phyloP scores from a whole-genome alignment of 2,888 invertebrate species.

The Epirrita christyi region DNA sequence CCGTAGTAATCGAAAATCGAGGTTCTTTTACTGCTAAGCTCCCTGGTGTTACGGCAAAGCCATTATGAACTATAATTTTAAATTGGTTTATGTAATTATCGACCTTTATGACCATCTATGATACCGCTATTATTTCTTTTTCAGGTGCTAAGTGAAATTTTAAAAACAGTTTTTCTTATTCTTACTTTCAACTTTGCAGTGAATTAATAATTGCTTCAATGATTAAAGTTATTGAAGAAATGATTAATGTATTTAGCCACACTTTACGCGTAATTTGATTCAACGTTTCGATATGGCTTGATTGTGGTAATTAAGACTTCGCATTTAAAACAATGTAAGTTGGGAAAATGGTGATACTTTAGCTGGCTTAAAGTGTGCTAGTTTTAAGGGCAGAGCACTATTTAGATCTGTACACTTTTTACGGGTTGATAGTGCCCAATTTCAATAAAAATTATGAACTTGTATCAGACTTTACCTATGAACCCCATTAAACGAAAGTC shows the following conservation, averaged over 20 bases:
- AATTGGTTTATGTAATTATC: slow-evolving; percentile 32
- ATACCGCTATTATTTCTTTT: slow-evolving; percentile 3
- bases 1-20: slow-evolving; percentile 39
- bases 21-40: slow-evolving; percentile 33
- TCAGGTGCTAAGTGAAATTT: slow-evolving; percentile 3
- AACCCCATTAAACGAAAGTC: too few species aligned
- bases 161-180: slow-evolving; percentile 4
- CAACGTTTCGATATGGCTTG: too few species aligned
- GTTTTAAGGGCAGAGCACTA: too few species aligned
- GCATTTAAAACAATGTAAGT: too few species aligned
- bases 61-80: slow-evolving; percentile 29
- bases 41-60: slow-evolving; percentile 25
- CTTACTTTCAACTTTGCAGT: background rate
- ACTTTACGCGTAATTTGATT: slow-evolving; percentile 7
- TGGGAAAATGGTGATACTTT: too few species aligned
- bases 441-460: too few species aligned
- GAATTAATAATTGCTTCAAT: background rate
- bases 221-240: background rate
- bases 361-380: too few species aligned
- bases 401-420: too few species aligned
- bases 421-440: too few species aligned
- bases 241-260: background rate
- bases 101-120: slow-evolving; percentile 13
- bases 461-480: too few species aligned
- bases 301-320: too few species aligned